Evolutionary conservation across 2,797 vertebrate genomes (phyloP).

Genomic region (Lepilemur ruficaudatus): DNA sequence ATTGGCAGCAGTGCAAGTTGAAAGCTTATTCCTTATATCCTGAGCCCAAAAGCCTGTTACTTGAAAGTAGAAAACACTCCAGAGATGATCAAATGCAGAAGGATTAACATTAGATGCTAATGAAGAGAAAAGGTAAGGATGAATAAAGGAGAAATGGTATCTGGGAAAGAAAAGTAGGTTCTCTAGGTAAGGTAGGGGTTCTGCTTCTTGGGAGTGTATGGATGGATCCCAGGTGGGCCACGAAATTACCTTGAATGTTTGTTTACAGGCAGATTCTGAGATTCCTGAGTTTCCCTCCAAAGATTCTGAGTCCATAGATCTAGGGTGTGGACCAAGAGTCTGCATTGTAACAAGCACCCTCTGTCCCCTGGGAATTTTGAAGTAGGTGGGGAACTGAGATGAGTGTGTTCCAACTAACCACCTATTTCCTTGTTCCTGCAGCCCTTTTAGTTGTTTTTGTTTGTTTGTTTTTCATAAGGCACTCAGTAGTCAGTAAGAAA

Average conservation of each 20-base stretch:
- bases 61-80: not conserved
- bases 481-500: not conserved
- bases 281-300: not conserved
- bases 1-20: not conserved
- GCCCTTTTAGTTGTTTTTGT: not conserved
- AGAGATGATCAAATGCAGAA: not conserved
- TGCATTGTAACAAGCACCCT: not conserved
- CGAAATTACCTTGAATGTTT: not conserved
- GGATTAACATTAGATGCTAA: not conserved
- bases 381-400: not conserved
- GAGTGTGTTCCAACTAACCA: not conserved
- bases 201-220: not conserved
- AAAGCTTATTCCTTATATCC: not conserved
- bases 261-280: not conserved
- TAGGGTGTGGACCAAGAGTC: not conserved
- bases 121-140: not conserved
- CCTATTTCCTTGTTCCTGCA: not conserved
- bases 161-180: not conserved
- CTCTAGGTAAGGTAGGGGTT: not conserved
- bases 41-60: not conserved
- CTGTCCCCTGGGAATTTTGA: not conserved
- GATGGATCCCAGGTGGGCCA: not conserved
- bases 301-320: not conserved
- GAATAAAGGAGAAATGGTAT: not conserved
- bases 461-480: not conserved